Evolutionary conservation across 92 coral and sea anemone species (phyloP), one percentile per base, ranked within the genome.

Genomic region (Epizoanthus stellaris): DNA sequence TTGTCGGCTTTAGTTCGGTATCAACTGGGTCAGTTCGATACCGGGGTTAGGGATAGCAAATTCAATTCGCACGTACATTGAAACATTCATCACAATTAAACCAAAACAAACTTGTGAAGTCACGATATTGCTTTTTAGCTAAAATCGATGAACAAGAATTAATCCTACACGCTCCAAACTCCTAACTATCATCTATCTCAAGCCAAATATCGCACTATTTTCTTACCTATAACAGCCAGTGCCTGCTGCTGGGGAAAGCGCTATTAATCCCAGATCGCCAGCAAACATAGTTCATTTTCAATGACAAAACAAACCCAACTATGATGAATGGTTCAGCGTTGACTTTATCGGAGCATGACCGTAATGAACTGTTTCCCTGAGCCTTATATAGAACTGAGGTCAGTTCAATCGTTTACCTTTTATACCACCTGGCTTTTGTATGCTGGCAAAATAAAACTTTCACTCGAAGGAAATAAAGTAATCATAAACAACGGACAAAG

Each of bases 61-160:
- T 79, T 63, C 83, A 62, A 19, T 79, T 63, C 65, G 59, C 72
- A 23, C 40, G 38, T 42, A 62, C 71, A 38, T 38, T 30, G 81
- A 76, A 77, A 4, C 82, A 77, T 20, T 61, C 23, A 43, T 79
- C 42, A 79, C 57, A 12, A 20, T 62, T 19, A 76, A 54, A 36
- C 62, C 82, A 79, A 79, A 63, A 79, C 72, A 79, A 79, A 63
- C 30, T 79, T 79, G 11, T 53, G n/a, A 76, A 59, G 82, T 79
- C 83, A 79, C 83, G 83, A 79, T 57, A 79, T 62, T 25, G 39
- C 34, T 9, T 79, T 79, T 34, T 47, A 36, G 11, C 57, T 23
- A 21, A 16, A 61, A 20, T 43, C 13, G 59, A 21, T 45, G 39
- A 72, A 72, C 16, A 52, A 52, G 56, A 1, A 30, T 59, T 76